Conservation (phyloP, 2,888 invertebrate species). For the Odontocolon sp. region DNA sequence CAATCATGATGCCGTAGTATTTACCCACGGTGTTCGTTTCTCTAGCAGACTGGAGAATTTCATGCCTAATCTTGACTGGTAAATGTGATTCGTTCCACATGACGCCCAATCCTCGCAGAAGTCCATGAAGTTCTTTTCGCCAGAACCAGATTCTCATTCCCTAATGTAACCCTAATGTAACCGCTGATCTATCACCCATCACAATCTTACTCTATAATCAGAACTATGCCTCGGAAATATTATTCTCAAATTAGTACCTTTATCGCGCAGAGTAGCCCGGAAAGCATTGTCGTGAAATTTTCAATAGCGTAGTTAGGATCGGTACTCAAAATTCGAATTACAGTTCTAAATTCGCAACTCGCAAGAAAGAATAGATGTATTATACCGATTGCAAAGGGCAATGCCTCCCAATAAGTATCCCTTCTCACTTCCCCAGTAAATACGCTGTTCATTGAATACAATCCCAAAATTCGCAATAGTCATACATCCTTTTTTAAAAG, state of each 20-base stretch:
- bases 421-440: conserved; percentile 20
- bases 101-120: conserved; percentile 35
- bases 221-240: no score
- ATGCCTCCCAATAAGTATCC: conserved; percentile 33
- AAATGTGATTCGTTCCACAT: conserved; percentile 46
- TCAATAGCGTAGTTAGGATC: conserved; percentile 56
- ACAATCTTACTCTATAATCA: no score
- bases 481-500: conserved; percentile 35
- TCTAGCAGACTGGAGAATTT: conserved; percentile 33
- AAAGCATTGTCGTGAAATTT: conserved; percentile 52
- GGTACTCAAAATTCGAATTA: conserved; percentile 18
- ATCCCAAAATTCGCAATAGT: conserved; percentile 42
- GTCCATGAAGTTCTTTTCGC: conserved; percentile 46
- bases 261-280: conserved; percentile 53
- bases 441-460: conserved; percentile 49
- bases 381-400: conserved; percentile 37
- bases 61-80: conserved; percentile 5
- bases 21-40: conserved; percentile 32
- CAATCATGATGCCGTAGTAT: conserved; percentile 50
- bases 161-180: no score
- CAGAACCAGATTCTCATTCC: conserved; percentile 51
- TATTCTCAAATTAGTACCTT: no score
- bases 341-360: conserved; percentile 46
- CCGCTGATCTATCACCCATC: no score
- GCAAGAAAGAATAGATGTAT: conserved; percentile 53